Conservation (phyloP, 2,797 vertebrate genomes). For the Bovichtus diacanthus region DNA sequence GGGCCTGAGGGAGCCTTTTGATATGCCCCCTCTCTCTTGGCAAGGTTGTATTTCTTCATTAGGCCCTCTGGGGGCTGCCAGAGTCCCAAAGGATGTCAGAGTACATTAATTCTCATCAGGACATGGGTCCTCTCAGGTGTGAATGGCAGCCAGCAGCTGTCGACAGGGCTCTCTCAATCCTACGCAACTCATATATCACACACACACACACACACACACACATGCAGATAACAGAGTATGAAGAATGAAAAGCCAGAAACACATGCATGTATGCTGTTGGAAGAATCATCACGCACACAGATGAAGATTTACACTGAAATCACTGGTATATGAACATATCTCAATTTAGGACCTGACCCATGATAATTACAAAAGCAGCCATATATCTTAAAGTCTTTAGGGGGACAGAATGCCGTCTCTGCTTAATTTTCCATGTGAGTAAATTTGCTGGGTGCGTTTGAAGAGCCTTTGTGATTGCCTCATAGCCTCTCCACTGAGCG, state of each 20-base stretch:
- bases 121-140: constrained; percentile 92
- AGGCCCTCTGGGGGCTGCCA: constrained; percentile 86
- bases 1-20: constrained; percentile 78
- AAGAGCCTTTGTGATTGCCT: constrained; percentile 81
- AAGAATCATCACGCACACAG: constrained; percentile 68
- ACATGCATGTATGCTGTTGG: constrained; percentile 55
- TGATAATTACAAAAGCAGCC: constrained; percentile 84
- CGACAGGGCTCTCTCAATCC: constrained; percentile 89
- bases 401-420: constrained; percentile 76
- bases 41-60: constrained; percentile 91
- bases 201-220: constrained; percentile 54
- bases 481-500: constrained; percentile 70
- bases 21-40: constrained; percentile 75
- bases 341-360: constrained; percentile 81
- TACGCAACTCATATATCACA: constrained; percentile 88
- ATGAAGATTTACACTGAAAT: constrained; percentile 77
- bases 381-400: constrained; percentile 84
- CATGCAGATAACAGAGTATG: constrained; percentile 38
- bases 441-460: constrained; percentile 79
- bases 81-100: constrained; percentile 92
- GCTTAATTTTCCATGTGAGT: constrained; percentile 83
- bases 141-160: constrained; percentile 94
- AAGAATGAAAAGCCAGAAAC: constrained; percentile 56
- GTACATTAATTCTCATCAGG: constrained; percentile 95
- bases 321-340: constrained; percentile 79